Conservation (phyloP, 2,113 vertebrate genomes). For the Chaetodon trifascialis region DNA sequence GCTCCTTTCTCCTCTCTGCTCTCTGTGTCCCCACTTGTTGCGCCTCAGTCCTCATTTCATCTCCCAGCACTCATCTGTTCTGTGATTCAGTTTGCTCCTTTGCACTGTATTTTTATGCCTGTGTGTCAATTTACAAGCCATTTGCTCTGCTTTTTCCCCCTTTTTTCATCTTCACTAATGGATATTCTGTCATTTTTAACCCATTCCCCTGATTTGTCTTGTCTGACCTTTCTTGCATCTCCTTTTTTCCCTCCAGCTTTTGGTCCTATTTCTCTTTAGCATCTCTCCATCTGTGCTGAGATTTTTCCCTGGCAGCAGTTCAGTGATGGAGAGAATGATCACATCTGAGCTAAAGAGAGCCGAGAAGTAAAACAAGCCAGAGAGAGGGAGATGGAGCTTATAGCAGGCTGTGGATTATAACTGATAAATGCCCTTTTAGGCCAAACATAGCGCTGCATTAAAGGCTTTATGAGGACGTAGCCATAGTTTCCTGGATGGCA, state of each 20-base stretch:
- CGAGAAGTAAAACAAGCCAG: slow-evolving; percentile 27
- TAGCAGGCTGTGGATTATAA: slow-evolving; percentile 64
- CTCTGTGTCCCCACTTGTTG: slow-evolving; percentile 32
- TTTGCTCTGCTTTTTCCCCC: background rate
- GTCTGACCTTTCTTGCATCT: slow-evolving; percentile 30
- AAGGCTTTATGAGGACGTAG: slow-evolving; percentile 63
- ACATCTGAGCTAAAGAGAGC: slow-evolving; percentile 42
- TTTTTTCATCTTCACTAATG: background rate
- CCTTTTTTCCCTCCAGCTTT: slow-evolving; percentile 37
- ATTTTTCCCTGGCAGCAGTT: slow-evolving; percentile 33
- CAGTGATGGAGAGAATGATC: slow-evolving; percentile 38
- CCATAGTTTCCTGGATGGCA: slow-evolving; percentile 68
- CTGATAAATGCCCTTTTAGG: slow-evolving; percentile 67
- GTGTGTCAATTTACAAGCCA: background rate
- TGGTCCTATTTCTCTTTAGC: slow-evolving; percentile 41
- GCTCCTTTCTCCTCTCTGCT: background rate
- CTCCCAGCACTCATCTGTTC: slow-evolving; percentile 6
- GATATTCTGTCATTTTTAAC: slow-evolving; percentile 21
- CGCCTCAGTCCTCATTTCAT: slow-evolving; percentile 35
- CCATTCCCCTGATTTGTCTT: slow-evolving; percentile 20
- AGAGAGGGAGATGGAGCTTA: slow-evolving; percentile 46
- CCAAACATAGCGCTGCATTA: slow-evolving; percentile 66
- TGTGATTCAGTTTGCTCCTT: background rate
- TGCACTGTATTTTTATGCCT: background rate
- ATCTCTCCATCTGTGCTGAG: slow-evolving; percentile 57